These are phyloP conservation scores for Coelinius sp. DNA, from an alignment of 2,888 invertebrate genomes.

Conservation along the genomic window DNA sequence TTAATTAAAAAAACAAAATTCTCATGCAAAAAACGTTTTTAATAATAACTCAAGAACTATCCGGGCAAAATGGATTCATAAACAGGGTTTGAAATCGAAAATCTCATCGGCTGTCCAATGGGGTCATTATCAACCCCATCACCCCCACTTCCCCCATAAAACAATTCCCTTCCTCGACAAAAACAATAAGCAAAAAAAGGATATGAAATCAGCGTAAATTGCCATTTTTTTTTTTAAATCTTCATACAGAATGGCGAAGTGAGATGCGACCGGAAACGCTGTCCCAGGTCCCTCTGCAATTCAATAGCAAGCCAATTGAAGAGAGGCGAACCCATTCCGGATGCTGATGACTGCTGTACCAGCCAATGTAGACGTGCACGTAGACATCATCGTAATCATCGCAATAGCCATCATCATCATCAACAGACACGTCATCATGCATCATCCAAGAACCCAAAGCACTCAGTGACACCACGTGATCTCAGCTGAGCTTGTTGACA, in stretches of 20 bases:
- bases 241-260: conserved; percentile 82
- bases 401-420: conserved; percentile 46
- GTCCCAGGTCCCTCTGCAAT: conserved; percentile 81
- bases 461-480: conserved; percentile 58
- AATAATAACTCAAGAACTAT: no score
- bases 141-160: no score
- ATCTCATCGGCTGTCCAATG: no score
- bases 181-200: not conserved
- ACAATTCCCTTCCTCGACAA: no score
- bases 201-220: not conserved
- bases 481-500: conserved; percentile 56
- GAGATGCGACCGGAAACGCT: conserved; percentile 85
- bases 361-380: conserved; percentile 71
- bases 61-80: no score
- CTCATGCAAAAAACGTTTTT: no score
- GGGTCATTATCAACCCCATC: no score
- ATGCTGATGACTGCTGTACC: conserved; percentile 75
- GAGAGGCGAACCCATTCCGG: conserved; percentile 64
- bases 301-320: conserved; percentile 70
- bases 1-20: no score
- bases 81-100: no score
- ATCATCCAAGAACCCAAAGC: conserved; percentile 50
- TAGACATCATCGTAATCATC: conserved; percentile 73
- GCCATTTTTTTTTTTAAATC: conserved; percentile 30
- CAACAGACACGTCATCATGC: conserved; percentile 24